These are phyloP conservation scores for Acanthosepion lycidas DNA, from an alignment of 2,888 invertebrate species.

Conservation along the genomic window DNA sequence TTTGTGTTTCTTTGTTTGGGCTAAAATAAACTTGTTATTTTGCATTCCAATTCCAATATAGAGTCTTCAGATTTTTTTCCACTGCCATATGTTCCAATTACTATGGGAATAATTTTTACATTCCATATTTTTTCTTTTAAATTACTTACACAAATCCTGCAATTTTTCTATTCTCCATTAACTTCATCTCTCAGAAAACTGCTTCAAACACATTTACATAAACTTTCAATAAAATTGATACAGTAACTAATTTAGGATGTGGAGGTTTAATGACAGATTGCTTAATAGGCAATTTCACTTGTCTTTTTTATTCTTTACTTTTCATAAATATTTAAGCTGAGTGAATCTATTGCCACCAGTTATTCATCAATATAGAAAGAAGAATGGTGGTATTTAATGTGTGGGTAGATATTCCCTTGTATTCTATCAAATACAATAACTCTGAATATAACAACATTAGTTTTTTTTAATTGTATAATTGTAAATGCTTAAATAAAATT, in stretches of 20 bases:
- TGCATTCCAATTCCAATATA: neutral
- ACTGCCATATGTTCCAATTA: neutral
- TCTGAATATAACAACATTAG: neutral
- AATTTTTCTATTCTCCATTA: neutral
- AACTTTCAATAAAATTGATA: neutral
- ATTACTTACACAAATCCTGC: neutral
- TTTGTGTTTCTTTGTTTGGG: too few relatives aligned
- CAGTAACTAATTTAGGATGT: neutral
- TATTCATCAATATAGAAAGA: neutral
- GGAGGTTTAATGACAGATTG: neutral
- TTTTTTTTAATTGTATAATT: neutral
- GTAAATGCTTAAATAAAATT: neutral
- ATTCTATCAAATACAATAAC: neutral
- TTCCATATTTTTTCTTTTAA: neutral
- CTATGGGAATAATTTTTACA: neutral
- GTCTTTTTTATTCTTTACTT: neutral
- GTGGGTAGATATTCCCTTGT: neutral
- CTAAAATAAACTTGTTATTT: too few relatives aligned
- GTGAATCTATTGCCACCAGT: neutral
- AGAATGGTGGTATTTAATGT: neutral
- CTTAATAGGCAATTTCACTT: neutral
- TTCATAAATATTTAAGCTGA: neutral
- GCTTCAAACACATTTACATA: neutral
- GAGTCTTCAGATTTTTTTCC: neutral
- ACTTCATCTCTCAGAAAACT: neutral